Conservation (phyloP, 2,888 invertebrate species). For the Polydrusus pterygomalis region DNA sequence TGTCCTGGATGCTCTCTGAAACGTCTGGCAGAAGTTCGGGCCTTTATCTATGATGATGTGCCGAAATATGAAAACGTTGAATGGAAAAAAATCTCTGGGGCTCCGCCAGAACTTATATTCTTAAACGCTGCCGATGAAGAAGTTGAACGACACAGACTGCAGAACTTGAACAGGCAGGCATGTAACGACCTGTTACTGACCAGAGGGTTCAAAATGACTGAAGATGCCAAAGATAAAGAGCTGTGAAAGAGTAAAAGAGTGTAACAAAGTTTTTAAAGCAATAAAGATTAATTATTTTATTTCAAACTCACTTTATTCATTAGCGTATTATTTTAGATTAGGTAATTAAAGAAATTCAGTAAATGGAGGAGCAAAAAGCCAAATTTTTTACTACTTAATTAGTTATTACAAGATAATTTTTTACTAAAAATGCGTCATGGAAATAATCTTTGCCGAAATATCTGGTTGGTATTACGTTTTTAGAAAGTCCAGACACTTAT, state of each 20-base stretch:
- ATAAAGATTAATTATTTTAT: background rate
- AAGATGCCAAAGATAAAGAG: conserved; percentile 58
- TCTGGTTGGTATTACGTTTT: conserved; percentile 7
- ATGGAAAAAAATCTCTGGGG: conserved; percentile 81
- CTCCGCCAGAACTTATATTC: conserved; percentile 78
- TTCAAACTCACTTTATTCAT: background rate
- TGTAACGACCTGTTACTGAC: conserved; percentile 79
- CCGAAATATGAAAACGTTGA: conserved; percentile 77
- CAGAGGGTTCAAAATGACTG: conserved; percentile 75
- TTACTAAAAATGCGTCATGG: too few relatives aligned
- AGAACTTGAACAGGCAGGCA: conserved; percentile 76
- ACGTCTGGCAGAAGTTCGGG: conserved; percentile 79
- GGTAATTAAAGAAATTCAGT: too few relatives aligned
- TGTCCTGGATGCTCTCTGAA: conserved; percentile 82
- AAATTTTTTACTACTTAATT: too few relatives aligned
- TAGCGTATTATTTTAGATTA: background rate
- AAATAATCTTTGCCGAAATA: too few relatives aligned
- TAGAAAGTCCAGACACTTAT: conserved; percentile 21
- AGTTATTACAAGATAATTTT: too few relatives aligned
- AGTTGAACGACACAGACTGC: conserved; percentile 78
- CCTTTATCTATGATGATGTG: conserved; percentile 81
- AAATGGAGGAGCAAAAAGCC: too few relatives aligned
- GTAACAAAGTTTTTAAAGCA: background rate
- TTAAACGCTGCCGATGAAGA: conserved; percentile 76
- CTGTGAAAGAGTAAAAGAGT: conserved; percentile 10